Base-by-base conservation (phyloP, 2,113 vertebrate species). In the Plecturocebus donacophilus region DNA sequence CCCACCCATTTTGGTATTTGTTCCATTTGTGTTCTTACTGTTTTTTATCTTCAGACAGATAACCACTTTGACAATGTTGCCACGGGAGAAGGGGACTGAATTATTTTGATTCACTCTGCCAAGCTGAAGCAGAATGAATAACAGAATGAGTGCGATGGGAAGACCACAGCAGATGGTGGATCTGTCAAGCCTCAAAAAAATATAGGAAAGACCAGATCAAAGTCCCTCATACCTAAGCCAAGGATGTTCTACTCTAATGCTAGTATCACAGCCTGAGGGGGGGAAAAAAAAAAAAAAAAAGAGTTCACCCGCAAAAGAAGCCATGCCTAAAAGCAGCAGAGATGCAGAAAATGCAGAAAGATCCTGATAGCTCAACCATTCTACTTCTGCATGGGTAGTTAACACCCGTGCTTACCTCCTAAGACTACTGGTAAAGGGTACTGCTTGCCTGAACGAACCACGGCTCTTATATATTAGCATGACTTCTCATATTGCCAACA, bases 141-240 rank as follows among this genome's bases (percentile, higher is more conserved):
- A 54, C 1, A 91, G 10, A 93, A 86, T 83, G 45, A 98, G 19
- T 92, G 40, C 77, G 38, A 87, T 5, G 0, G 14, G 54, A 81
- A 77, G 19, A 87, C 66, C 90, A 90, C 14, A 84, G 56, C 23
- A 91, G 42, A 71, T 47, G 61, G 77, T 21, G 91, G 9, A 93
- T 90, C 23, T 88, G 49, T 27, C 49, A 84, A 94, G 25, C 90
- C 61, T 87, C 45, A 66, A 49, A 95, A 84, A 79, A 91, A 92
- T 38, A 82, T 8, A 42, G 79, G 38, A 77, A 97, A 92, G 21
- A 42, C 45, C 87, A 68, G 45, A 49, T 87, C 47, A 90, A 66
- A 96, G 38, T 64, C 23, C 38, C 47, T 91, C 45, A 49, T 16
- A 66, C 13, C 17, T 58, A 83, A 54, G 40, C 38, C 80, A 92